phyloP scores from a whole-genome alignment of 2,797 vertebrate species.

The Syndactyla subalaris region DNA sequence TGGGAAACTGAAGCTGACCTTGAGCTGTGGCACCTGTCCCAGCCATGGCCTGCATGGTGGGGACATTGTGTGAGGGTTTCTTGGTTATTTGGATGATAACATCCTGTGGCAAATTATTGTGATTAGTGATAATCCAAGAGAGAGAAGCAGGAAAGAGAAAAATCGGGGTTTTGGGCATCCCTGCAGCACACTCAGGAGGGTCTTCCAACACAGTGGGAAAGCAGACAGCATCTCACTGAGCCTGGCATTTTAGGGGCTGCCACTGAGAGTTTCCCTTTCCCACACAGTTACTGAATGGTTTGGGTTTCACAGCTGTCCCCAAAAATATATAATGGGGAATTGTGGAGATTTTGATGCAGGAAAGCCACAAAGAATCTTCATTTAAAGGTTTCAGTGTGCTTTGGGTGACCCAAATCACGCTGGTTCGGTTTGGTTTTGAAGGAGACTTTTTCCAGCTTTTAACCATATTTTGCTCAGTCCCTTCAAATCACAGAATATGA shows the following conservation, averaged over 20 bases:
- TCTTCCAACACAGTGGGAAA: not conserved
- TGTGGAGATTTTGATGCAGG: not conserved
- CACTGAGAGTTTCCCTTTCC: not conserved
- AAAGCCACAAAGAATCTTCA: not conserved
- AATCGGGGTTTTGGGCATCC: not conserved
- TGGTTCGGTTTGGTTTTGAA: not conserved
- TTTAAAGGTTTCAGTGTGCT: not conserved
- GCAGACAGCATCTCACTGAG: rapidly evolving
- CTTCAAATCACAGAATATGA: not conserved
- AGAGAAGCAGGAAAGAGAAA: not conserved
- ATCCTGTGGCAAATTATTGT: not conserved
- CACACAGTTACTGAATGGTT: not conserved
- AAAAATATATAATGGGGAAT: not conserved
- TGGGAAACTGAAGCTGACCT: not conserved
- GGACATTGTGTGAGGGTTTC: not conserved
- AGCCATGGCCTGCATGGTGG: rapidly evolving
- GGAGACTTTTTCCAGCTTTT: not conserved
- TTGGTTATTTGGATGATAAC: not conserved
- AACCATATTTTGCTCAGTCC: not conserved
- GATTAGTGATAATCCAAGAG: not conserved
- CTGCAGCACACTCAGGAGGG: rapidly evolving
- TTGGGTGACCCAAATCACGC: not conserved
- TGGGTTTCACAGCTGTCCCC: not conserved
- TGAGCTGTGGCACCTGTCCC: rapidly evolving
- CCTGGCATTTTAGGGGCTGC: not conserved